A percentile compares a stretch with the other conserved stretches of the same genome.
Conservation (phyloP, 2,888 invertebrate genomes). For the Pterostichus madidus region DNA sequence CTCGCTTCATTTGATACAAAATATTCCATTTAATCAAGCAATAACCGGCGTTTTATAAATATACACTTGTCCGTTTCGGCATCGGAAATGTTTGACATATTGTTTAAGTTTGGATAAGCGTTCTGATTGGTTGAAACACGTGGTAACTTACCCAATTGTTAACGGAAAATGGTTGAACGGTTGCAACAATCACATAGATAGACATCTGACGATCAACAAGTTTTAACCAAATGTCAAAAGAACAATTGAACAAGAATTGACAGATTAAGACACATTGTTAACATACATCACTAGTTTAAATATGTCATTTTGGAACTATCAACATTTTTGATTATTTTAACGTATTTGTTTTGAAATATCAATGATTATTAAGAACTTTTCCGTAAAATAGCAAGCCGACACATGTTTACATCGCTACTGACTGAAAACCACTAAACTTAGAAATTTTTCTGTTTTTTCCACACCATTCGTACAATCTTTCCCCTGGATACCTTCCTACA, state of each 20-base stretch:
- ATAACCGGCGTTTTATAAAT: neutral
- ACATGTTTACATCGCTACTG: slow-evolving; percentile 69
- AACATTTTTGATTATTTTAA: slow-evolving; percentile 34
- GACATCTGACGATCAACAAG: slow-evolving; percentile 58
- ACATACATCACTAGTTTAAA: neutral
- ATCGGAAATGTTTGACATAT: slow-evolving; percentile 25
- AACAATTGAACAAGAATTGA: slow-evolving; percentile 50
- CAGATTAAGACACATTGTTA: slow-evolving; percentile 49
- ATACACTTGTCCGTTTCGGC: slow-evolving; percentile 9
- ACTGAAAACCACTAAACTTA: slow-evolving; percentile 69
- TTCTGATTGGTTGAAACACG: slow-evolving; percentile 43
- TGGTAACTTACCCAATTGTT: slow-evolving; percentile 51
- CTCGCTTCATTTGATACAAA: neutral
- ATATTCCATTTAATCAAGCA: too few species aligned
- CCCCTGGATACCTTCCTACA: slow-evolving; percentile 45
- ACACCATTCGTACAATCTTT: slow-evolving; percentile 62
- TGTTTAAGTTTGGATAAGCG: slow-evolving; percentile 16
- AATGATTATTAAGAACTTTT: slow-evolving; percentile 65
- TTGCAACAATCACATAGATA: slow-evolving; percentile 30
- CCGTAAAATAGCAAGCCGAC: slow-evolving; percentile 67
- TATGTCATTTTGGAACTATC: slow-evolving; percentile 22
- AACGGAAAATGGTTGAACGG: slow-evolving; percentile 17
- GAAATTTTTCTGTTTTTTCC: slow-evolving; percentile 69
- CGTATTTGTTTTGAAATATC: slow-evolving; percentile 56
- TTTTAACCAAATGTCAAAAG: slow-evolving; percentile 42